phyloP scores from a whole-genome alignment of 2,888 invertebrate genomes.

The Scelioninae gen. 2 region DNA sequence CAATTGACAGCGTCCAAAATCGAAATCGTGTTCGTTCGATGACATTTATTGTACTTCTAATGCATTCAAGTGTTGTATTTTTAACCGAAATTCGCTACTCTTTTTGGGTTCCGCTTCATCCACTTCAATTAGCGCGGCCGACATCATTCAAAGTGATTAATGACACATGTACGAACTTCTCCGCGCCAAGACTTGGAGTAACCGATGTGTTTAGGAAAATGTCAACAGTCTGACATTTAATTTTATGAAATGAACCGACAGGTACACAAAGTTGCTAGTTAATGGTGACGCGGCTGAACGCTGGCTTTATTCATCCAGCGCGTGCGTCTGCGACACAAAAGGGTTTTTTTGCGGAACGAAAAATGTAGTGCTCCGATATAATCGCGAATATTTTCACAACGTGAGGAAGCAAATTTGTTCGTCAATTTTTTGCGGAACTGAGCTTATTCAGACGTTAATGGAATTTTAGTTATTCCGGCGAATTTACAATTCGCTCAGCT shows the following conservation, averaged over 20 bases:
- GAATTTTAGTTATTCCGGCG: too few species aligned
- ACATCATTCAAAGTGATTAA: slow-evolving; percentile 27
- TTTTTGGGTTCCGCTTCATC: neutral
- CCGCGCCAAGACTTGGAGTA: slow-evolving; percentile 12
- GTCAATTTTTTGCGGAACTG: too few species aligned
- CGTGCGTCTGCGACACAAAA: too few species aligned
- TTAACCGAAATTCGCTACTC: neutral
- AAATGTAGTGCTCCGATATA: too few species aligned
- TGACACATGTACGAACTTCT: slow-evolving; percentile 16
- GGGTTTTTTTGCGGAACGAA: too few species aligned
- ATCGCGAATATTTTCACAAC: too few species aligned
- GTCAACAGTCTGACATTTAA: slow-evolving; percentile 39
- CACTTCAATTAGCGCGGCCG: slow-evolving; percentile 14
- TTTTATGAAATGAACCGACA: slow-evolving; percentile 29
- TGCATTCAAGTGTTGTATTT: neutral
- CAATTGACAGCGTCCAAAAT: too few species aligned
- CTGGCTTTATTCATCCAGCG: neutral
- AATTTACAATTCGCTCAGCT: too few species aligned
- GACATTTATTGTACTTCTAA: too few species aligned
- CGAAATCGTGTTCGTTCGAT: too few species aligned
- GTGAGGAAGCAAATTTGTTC: too few species aligned
- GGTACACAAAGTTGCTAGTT: slow-evolving; percentile 12
- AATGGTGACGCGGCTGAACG: neutral
- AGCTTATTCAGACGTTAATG: too few species aligned
- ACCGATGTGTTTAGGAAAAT: slow-evolving; percentile 24